These are phyloP conservation scores for Junonia oenone DNA, from an alignment of 2,888 invertebrate genomes.

Conservation along the genomic window DNA sequence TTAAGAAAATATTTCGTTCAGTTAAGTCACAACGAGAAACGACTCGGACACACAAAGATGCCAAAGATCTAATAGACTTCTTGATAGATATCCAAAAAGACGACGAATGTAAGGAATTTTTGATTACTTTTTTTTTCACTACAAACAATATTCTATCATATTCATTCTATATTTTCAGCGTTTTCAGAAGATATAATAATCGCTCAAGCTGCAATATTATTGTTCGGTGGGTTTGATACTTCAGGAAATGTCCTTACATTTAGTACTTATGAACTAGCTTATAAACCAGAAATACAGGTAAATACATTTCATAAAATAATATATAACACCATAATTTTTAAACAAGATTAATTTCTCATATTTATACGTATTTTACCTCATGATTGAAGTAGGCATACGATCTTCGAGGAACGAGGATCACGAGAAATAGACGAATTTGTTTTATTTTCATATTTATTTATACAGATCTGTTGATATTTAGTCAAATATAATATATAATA, in stretches of 20 bases:
- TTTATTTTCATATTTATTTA: too few relatives aligned
- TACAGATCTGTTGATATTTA: too few relatives aligned
- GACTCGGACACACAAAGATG: slow-evolving; percentile 15
- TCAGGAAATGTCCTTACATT: slow-evolving; percentile 23
- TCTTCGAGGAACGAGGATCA: too few relatives aligned
- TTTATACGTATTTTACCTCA: too few relatives aligned
- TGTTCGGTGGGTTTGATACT: slow-evolving; percentile 31
- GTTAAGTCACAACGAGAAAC: slow-evolving; percentile 42
- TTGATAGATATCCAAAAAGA: not conserved
- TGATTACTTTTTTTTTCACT: not conserved
- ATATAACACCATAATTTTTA: too few relatives aligned
- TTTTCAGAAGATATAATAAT: slow-evolving; percentile 25
- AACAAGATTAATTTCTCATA: too few relatives aligned
- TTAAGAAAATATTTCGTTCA: slow-evolving; percentile 38
- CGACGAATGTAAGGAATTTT: not conserved
- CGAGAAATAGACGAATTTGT: too few relatives aligned
- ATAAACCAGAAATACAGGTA: not conserved
- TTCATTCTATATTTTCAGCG: slow-evolving; percentile 13
- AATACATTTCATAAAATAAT: too few relatives aligned
- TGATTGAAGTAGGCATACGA: too few relatives aligned
- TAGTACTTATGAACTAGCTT: not conserved
- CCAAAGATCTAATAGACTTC: not conserved
- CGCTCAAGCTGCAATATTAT: slow-evolving; percentile 28
- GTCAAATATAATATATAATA: too few relatives aligned
- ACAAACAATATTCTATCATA: too few relatives aligned